Conservation (phyloP, 1,140 invertebrate species). For the Piezodorus guildinii region DNA sequence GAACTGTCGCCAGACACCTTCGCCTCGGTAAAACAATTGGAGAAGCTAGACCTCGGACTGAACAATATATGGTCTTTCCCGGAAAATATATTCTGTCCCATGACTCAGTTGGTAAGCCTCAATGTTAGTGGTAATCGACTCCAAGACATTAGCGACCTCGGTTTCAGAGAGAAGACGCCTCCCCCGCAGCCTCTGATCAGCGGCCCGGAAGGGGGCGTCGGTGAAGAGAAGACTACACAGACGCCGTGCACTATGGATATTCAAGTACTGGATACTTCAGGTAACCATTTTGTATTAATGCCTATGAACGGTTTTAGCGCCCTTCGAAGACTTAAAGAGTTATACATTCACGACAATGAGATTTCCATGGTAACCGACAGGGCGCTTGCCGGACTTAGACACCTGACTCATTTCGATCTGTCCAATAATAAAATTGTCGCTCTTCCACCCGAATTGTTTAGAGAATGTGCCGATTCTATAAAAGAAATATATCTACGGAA, state of each 20-base stretch:
- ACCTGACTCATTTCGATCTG: constrained; percentile 67
- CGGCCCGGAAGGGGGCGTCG: constrained; percentile 27
- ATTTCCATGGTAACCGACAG: constrained; percentile 73
- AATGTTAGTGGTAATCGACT: constrained; percentile 76
- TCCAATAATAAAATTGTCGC: constrained; percentile 79
- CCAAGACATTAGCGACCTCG: constrained; percentile 69
- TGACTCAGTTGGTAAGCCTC: constrained; percentile 59
- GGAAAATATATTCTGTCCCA: constrained; percentile 67
- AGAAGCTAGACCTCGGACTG: constrained; percentile 70
- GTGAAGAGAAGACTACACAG: constrained; percentile 20
- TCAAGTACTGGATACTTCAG: constrained; percentile 68
- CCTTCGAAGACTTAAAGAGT: constrained; percentile 55
- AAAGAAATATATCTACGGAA: constrained; percentile 79
- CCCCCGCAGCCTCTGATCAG: constrained; percentile 34
- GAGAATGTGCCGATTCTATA: constrained; percentile 60
- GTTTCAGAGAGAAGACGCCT: constrained; percentile 46
- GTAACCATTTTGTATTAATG: constrained; percentile 69
- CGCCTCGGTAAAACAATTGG: constrained; percentile 53
- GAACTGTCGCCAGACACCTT: constrained; percentile 65
- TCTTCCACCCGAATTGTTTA: constrained; percentile 70
- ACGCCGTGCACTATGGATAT: constrained; percentile 61
- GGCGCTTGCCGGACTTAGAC: constrained; percentile 62
- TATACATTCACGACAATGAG: constrained; percentile 72
- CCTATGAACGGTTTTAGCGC: constrained; percentile 67
- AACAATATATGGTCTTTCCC: constrained; percentile 84